Evolutionary conservation across 2,797 vertebrate species (phyloP).

Genomic region (Amazonetta brasiliensis): DNA sequence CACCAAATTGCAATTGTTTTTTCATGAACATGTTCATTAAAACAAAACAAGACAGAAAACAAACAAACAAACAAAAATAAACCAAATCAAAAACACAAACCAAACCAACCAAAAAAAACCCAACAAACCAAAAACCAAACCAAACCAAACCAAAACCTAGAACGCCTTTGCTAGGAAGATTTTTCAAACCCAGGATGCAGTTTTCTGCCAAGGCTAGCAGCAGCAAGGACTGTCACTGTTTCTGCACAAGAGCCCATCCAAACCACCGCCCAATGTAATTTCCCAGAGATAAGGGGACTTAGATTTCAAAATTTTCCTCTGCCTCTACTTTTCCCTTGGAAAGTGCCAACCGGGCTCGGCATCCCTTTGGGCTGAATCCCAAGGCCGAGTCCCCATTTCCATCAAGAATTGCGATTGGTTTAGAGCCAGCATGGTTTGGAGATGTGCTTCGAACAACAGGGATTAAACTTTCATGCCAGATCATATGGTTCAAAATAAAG

Average conservation of each 20-base stretch:
- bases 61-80: not conserved
- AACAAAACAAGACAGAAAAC: not conserved
- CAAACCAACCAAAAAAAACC: not conserved
- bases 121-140: not conserved
- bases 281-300: not conserved
- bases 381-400: not conserved
- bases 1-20: not conserved
- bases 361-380: not conserved
- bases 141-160: not conserved
- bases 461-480: not conserved
- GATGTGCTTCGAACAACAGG: not conserved
- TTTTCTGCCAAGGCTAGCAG: not conserved
- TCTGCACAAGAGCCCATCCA: not conserved
- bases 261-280: not conserved
- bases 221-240: not conserved
- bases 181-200: not conserved
- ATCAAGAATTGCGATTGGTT: not conserved
- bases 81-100: not conserved
- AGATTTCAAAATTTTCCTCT: not conserved
- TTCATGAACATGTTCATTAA: not conserved
- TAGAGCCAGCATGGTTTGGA: not conserved
- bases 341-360: not conserved
- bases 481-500: not conserved
- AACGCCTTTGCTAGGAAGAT: not conserved
- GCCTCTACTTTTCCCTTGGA: not conserved